Evolutionary conservation across 2,888 invertebrate genomes (phyloP), one percentile per base, ranked within the genome.

Genomic region (Zygothrica quintamaculata): DNA sequence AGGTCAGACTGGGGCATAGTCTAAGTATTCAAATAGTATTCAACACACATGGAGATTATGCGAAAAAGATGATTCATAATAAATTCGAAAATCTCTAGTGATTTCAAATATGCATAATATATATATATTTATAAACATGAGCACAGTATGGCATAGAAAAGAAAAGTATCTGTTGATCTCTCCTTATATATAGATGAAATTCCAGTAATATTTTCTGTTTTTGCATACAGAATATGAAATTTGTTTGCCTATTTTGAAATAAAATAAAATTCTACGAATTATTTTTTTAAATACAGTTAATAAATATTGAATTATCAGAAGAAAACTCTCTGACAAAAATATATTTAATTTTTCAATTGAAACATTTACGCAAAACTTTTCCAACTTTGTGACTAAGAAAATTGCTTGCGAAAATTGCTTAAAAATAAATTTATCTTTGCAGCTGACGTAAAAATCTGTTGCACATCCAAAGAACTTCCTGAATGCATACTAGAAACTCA

Each of bases 1-100:
- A 51, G 62, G 66, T 57, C 58, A 53, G 31, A n/a, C 29, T 15
- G 42, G 46, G 59, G 8, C 51, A 59, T 48, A 39, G 36, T 58
- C 48, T 29, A n/a, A 13, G 7, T 52, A 53, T 55, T 71, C 57
- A 57, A 51, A 53, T 53, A 34, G 29, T 42, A 72, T 58, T 67
- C 61, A 72, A 22, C 29, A 44, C 56, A 47, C 39, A 60, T 46
- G 15, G 46, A 26, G 26, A 26, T 18, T 36, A 25, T 7, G 52
- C 8, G 29, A 16, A 46, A 15, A 15, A 50, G 36, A 72, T 71
- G 71, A 71, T 61, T 71, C 77, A 79, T 44, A 29, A 51, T 42
- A 34, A 64, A 44, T 73, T 73, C 77, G 18, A 66, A 70, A 61
- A 69, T 57, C 64, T 40, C 55, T 52, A 43, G 40, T 74, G 65